These are phyloP conservation scores for Leptopilina syphax DNA, from an alignment of 2,888 invertebrate species.

Conservation along the genomic window DNA sequence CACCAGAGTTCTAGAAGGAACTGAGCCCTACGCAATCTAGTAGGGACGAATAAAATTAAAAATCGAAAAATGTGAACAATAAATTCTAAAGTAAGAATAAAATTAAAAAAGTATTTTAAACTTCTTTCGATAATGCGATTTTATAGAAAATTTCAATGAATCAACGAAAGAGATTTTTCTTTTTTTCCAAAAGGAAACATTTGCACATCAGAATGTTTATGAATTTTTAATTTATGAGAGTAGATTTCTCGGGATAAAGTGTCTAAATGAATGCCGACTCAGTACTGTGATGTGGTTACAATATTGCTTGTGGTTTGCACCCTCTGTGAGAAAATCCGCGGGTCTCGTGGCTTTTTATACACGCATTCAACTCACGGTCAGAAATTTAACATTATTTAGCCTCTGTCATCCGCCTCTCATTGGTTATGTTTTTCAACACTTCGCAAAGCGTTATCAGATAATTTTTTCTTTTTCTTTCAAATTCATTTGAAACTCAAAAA, in stretches of 20 bases:
- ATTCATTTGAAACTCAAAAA: not conserved
- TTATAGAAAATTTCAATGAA: too few relatives aligned
- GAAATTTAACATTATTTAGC: slow-evolving; percentile 10
- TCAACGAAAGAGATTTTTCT: not conserved
- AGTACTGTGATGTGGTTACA: slow-evolving; percentile 66
- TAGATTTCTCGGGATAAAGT: slow-evolving; percentile 25
- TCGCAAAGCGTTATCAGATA: slow-evolving; percentile 25
- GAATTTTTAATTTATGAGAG: not conserved
- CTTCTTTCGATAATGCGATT: too few relatives aligned
- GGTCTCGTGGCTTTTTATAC: slow-evolving; percentile 46
- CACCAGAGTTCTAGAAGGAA: too few relatives aligned
- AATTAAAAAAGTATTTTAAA: too few relatives aligned
- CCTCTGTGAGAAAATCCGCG: slow-evolving; percentile 66
- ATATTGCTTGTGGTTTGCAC: slow-evolving; percentile 67
- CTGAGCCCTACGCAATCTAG: too few relatives aligned
- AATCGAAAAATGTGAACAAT: too few relatives aligned
- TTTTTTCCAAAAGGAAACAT: not conserved
- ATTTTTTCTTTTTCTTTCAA: not conserved
- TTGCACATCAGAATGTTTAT: not conserved
- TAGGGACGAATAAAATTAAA: too few relatives aligned
- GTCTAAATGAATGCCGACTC: slow-evolving; percentile 56
- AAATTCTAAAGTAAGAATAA: too few relatives aligned
- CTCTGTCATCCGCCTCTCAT: slow-evolving; percentile 15
- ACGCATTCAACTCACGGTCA: slow-evolving; percentile 10
- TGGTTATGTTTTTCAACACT: slow-evolving; percentile 22